Base-by-base conservation (phyloP, 1,140 invertebrate genomes). In the Notospermus geniculatus region DNA sequence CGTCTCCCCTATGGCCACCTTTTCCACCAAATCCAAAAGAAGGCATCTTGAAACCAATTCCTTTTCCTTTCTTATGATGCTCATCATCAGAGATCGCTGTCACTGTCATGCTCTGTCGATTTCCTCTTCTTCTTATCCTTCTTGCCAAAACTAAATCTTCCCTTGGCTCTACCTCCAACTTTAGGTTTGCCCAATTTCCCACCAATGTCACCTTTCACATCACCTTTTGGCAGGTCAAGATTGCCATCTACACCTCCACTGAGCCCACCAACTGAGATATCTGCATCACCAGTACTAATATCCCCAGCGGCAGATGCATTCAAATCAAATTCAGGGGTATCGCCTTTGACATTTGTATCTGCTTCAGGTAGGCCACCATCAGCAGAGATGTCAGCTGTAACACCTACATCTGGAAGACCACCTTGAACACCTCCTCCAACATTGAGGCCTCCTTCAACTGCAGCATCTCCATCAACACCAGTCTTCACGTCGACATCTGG, bases 261-360 rank as follows among this genome's bases (percentile, higher is more conserved):
- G 4, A 27, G 5, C n/a, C 46, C n/a, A 7, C 25, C 46, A n/a
- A 50, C 4, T 5, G 4, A 7, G 46, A 50, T 50, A 23, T 50
- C 32, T 7, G 32, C 32, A 36, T 36, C 32, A 11, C 11, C 11
- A 43, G 11, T 19, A 50, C n/a, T 27, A n/a, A 23, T 27, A 27
- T n/a, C 46, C 9, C 46, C 46, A 23, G 4, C 25, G 9, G 32
- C 5, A 7, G 32, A 4, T 7, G 32, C 32, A 36, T 36, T 36
- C 5, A 36, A 5, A 50, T 50, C 46, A 7, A 50, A 5, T 50
- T 50, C 46, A 5, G 46, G 46, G 46, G 46, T n/a, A 50, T 50
- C 46, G 4, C 4, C 46, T 9, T 50, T 27, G 46, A 36, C 15
- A 4, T 36, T 15, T 36, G 15, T 15, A 36, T 36, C 32, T 7